Evolutionary conservation across 2,888 invertebrate species (phyloP).

Genomic region (Tipula confusa): DNA sequence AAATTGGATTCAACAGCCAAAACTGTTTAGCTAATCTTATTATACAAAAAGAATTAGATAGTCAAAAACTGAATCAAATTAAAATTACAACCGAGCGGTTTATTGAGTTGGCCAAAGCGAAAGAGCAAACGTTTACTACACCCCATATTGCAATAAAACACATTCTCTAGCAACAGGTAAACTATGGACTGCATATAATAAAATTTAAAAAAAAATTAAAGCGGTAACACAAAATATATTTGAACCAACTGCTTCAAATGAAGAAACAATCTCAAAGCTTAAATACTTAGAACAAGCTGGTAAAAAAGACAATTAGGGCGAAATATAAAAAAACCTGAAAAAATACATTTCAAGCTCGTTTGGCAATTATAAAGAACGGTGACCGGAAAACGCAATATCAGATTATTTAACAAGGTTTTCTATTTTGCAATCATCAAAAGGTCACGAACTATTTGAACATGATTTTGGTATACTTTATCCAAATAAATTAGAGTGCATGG

Average conservation of each 20-base stretch:
- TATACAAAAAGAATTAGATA: neutral
- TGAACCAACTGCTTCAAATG: too few relatives aligned
- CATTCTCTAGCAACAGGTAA: too few relatives aligned
- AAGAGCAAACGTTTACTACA: too few relatives aligned
- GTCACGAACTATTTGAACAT: too few relatives aligned
- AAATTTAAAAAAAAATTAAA: neutral
- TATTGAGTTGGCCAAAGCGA: neutral
- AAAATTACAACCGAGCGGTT: neutral
- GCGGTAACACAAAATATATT: too few relatives aligned
- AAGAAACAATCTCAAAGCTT: neutral
- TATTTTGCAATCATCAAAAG: too few relatives aligned
- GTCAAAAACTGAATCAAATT: neutral
- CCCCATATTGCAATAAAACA: too few relatives aligned
- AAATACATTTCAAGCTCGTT: neutral
- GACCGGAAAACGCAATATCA: neutral
- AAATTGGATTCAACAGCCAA: neutral
- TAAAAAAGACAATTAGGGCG: neutral
- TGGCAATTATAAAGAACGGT: neutral
- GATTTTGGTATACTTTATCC: too few relatives aligned
- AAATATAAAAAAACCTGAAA: neutral
- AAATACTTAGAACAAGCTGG: neutral
- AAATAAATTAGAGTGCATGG: too few relatives aligned
- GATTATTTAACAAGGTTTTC: neutral
- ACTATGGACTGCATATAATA: too few relatives aligned
- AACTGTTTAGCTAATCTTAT: neutral